phyloP scores from a whole-genome alignment of 1,140 invertebrate genomes.

The Zaprionus ghesquierei region DNA sequence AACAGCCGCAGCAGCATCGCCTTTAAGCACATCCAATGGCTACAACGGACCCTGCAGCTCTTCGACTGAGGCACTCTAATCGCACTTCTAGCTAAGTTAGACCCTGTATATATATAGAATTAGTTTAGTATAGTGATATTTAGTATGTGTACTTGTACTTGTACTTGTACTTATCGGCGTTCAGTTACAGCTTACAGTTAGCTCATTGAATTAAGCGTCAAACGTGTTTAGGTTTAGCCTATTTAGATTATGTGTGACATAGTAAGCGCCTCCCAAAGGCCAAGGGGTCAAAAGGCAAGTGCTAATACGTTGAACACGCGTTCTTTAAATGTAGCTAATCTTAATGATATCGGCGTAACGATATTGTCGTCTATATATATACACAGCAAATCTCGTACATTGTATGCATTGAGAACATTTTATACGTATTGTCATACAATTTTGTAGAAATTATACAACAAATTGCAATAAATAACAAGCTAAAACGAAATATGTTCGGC shows the following conservation, averaged over 20 bases:
- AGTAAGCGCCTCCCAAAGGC: conserved; percentile 52
- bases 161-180: conserved; percentile 31
- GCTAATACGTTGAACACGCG: conserved; percentile 35
- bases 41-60: conserved; percentile 81
- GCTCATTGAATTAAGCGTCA: conserved; percentile 72
- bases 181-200: conserved; percentile 45
- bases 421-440: conserved; percentile 71
- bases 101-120: conserved; percentile 2
- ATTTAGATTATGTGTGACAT: conserved; percentile 77
- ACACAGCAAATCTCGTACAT: conserved; percentile 45
- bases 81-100: conserved; percentile 12
- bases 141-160: conserved; percentile 20
- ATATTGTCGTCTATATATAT: conserved; percentile 40
- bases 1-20: conserved; percentile 19
- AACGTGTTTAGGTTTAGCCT: conserved; percentile 71
- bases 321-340: conserved; percentile 9
- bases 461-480: not conserved
- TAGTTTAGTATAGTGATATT: not conserved
- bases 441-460: conserved; percentile 70
- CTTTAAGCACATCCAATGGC: conserved; percentile 36
- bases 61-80: conserved; percentile 78
- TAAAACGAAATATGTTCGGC: not conserved
- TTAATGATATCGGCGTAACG: conserved; percentile 10
- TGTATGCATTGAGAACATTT: conserved; percentile 62
- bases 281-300: conserved; percentile 4